Base-by-base conservation (phyloP, 2,888 invertebrate species). In the Leuctra nigra region DNA sequence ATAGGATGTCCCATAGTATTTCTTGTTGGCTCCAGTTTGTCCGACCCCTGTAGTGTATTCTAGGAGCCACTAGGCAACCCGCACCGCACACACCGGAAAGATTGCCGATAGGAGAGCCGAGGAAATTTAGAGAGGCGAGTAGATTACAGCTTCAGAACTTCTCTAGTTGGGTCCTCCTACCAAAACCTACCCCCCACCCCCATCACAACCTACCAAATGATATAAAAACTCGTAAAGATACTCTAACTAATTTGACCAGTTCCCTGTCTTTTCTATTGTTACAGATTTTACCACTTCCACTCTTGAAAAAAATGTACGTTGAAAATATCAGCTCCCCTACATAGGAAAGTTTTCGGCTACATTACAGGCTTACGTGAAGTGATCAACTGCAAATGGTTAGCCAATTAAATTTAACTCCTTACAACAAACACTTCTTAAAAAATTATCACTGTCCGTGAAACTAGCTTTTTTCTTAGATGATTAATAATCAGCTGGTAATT, bases 191-290 rank as follows among this genome's bases (percentile, higher is more conserved):
- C 18, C 18, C 11, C 22, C 33, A 41, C 18, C 53, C 18, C 18
- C 33, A 36, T 33, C 18, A 14, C 38, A 9, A 22, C 16, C 41
- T 16, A 6, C 52, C 53, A 33, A 39, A 25, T 54, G 44, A 20
- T 48, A 29, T 2, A 48, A 48, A 48, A 48, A 48, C 48, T 48
- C 48, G 48, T 29, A 48, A 48, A 41, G 38, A 41, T 41, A 41
- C 1, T 50, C 16, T 2, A 29, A 33, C 29, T 50, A 33, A 50
- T 33, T 50, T 1, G 4, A 16, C 50, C 35, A 16, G 16, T 29
- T 50, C 25, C 35, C n/a, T 11, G 29, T 50, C 50, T 29, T n/a
- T 25, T 13, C 35, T 48, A 4, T 11, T 48, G 29, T 24, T 48
- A 16, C 47, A 20, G 23, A 20, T 48, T 23, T 9, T n/a, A 20